Evolutionary conservation across 2,797 vertebrate genomes (phyloP), one percentile per base, ranked within the genome.

Genomic region (Acanthis flammea): DNA sequence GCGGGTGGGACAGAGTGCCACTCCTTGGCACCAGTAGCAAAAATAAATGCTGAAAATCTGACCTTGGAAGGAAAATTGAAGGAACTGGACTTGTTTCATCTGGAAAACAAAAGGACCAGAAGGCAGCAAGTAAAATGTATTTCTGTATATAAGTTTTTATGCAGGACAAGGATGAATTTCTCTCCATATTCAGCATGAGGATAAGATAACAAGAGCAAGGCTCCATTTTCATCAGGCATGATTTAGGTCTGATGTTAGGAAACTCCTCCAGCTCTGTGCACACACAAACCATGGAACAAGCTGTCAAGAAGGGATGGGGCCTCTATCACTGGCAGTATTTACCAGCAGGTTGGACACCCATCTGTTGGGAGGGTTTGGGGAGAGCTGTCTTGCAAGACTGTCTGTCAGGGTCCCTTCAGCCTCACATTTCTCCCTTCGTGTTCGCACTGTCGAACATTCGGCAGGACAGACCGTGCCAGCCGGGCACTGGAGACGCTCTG

Each of bases 291-390:
- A 67, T 68, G 63, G 65, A 95, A 85, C 71, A 79, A 91, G 72
- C 77, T 91, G 67, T 71, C 55, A 45, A 75, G 60, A 87, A 61
- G 65, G 30, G 71, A 94, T 71, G 41, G 60, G 89, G 74, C 53
- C 60, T 85, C 63, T 92, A 71, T 87, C 86, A 76, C 92, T 94
- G 94, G 95, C 95, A 96, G n/a, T 62, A 41, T 93, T 95, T 89
- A 80, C 35, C 90, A 95, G 88, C 96, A 97, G 90, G 93, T 62
- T 97, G 96, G 90, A 53, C 78, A 91, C 60, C 94, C 96, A 97
- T 96, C 95, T 97, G 95, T 89, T 95, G 86, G 55, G 86, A 89
- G 51, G 77, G n/a, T 73, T 79, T 82, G 22, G 27, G 54, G 82
- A 90, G 73, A 84, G 76, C 54, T 84, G 66, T 84, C 82, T 95